Evolutionary conservation across 2,113 vertebrate species (phyloP).

Genomic region (Lepidothrix coronata): DNA sequence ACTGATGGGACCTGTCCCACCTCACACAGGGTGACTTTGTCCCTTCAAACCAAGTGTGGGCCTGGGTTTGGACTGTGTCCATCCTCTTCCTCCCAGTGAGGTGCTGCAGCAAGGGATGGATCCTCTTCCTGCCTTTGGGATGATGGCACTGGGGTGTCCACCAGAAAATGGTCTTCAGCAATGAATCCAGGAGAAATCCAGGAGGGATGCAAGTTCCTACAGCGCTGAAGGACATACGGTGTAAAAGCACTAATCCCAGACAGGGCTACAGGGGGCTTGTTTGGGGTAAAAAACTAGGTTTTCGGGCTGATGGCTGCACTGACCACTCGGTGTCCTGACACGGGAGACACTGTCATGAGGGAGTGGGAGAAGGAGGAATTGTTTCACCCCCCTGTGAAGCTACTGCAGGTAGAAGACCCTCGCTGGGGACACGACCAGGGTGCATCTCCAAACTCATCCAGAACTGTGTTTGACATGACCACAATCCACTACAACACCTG

Average conservation of each 20-base stretch:
- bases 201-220: background rate
- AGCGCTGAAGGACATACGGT: rapidly evolving
- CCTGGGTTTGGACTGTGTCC: background rate
- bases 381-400: background rate
- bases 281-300: rapidly evolving
- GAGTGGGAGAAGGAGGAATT: background rate
- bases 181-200: background rate
- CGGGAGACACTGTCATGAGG: rapidly evolving
- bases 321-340: rapidly evolving
- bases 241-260: background rate
- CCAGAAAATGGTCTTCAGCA: background rate
- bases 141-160: background rate
- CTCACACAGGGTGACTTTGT: background rate
- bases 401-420: background rate
- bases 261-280: background rate
- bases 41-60: background rate
- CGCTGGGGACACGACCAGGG: rapidly evolving
- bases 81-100: background rate
- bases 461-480: rapidly evolving
- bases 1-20: background rate
- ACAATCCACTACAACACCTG: background rate
- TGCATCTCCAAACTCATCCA: background rate
- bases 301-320: background rate
- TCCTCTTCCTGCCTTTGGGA: background rate
- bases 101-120: background rate